Base-by-base conservation (phyloP, 2,113 vertebrate species). In the Zosterops japonicus region DNA sequence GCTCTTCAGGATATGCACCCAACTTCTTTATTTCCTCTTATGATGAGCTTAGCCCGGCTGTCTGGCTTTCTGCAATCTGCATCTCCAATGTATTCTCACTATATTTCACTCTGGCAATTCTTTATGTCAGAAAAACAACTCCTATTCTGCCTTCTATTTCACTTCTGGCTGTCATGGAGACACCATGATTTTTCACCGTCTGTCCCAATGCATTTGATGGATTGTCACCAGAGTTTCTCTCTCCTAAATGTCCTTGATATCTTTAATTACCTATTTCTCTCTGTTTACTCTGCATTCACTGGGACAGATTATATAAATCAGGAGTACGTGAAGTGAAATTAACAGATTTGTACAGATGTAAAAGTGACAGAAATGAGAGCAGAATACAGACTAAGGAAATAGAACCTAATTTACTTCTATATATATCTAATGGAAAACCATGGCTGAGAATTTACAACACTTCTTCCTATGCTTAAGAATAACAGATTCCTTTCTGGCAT, bases 181-280 rank as follows among this genome's bases (percentile, higher is more conserved):
- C 42, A 72, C 75, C 59, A n/a, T 47, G 79, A 93, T 93, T 93
- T 93, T 92, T 93, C 87, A 90, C 68, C 47, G 6, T 68, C 92
- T 74, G 29, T 81, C 90, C 88, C 56, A 59, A 77, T 1, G 2
- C 18, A 42, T 78, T 83, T 95, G 94, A 97, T 94, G 83, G 85
- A 94, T 96, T 92, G 79, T 89, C 80, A 64, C 64, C n/a, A 25
- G 24, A 80, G 41, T 71, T 88, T 65, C 75, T 44, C 47, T 86
- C 90, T 95, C 55, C 90, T 83, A 5, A 56, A 67, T 64, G 79
- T 81, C 95, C 94, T 96, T 93, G 85, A 77, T 80, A 80, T 24
- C 79, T 88, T 81, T 93, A 96, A 97, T 97, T 96, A 94, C 55
- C 60, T 79, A 70, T 60, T 96, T 90, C 64, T 93, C 80, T 91